Evolutionary conservation across 2,797 vertebrate genomes (phyloP).

Genomic region (Myiotriccus ornatus): DNA sequence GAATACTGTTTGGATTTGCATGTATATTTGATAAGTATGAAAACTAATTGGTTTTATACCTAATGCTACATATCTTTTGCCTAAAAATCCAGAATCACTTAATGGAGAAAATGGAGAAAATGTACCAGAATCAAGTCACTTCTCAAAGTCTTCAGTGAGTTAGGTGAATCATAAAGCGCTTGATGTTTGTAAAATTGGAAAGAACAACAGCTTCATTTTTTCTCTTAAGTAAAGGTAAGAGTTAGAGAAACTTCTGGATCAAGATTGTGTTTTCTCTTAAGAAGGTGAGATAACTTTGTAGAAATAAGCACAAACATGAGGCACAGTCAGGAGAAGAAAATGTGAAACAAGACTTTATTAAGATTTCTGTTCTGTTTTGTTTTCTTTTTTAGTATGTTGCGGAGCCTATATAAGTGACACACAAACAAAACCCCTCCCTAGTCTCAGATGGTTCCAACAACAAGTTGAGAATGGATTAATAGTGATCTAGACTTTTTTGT

Average conservation of each 20-base stretch:
- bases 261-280: background rate
- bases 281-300: background rate
- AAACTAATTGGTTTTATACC: background rate
- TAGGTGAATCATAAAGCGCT: background rate
- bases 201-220: background rate
- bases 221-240: background rate
- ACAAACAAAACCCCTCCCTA: background rate
- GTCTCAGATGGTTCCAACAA: background rate
- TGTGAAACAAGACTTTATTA: background rate
- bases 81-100: background rate
- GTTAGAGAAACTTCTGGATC: background rate
- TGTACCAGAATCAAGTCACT: background rate
- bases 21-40: background rate
- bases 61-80: background rate
- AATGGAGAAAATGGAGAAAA: background rate
- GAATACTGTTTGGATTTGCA: background rate
- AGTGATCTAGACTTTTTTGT: background rate
- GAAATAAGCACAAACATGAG: background rate
- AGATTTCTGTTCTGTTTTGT: background rate
- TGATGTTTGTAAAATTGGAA: background rate
- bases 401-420: background rate
- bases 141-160: background rate
- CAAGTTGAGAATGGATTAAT: background rate
- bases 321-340: background rate
- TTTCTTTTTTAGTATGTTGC: background rate